Percentiles rank a stretch among this genome's conserved stretches.
phyloP scores from a whole-genome alignment of 2,797 vertebrate species.

The Peromyscus eremicus region DNA sequence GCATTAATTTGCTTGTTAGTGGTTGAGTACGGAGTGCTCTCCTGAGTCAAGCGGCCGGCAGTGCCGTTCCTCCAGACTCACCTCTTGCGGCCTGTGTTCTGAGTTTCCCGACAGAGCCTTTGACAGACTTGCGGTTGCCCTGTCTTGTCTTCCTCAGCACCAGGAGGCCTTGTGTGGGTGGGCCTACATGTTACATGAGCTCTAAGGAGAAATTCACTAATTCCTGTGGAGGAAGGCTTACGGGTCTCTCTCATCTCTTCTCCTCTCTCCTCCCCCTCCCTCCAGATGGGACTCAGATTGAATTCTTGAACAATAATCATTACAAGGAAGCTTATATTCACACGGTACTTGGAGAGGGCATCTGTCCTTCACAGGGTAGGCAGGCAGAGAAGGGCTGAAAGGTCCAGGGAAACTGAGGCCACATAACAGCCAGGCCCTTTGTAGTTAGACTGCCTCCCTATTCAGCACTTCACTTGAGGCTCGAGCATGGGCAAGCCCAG shows the following conservation, averaged over 20 bases:
- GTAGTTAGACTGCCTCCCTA: not conserved
- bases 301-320: constrained; percentile 68
- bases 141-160: constrained; percentile 76
- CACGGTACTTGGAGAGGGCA: constrained; percentile 40
- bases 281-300: constrained; percentile 67
- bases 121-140: constrained; percentile 68
- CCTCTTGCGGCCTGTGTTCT: constrained; percentile 38
- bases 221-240: constrained; percentile 69
- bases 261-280: no score
- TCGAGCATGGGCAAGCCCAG: not conserved
- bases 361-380: not conserved
- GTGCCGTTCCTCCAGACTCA: not conserved
- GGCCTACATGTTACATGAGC: constrained; percentile 73
- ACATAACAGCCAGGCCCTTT: not conserved
- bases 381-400: not conserved
- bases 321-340: constrained; percentile 59
- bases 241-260: not conserved
- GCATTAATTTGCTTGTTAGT: constrained; percentile 1
- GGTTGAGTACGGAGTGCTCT: not conserved
- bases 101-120: constrained; percentile 30
- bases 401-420: constrained; percentile 28
- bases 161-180: constrained; percentile 74
- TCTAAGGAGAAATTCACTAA: constrained; percentile 55
- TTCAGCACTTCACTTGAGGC: not conserved
- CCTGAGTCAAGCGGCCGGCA: not conserved